Evolutionary conservation across 2,888 invertebrate species (phyloP), one percentile per base, ranked within the genome.

Genomic region (Venustoraphidia nigricollis): DNA sequence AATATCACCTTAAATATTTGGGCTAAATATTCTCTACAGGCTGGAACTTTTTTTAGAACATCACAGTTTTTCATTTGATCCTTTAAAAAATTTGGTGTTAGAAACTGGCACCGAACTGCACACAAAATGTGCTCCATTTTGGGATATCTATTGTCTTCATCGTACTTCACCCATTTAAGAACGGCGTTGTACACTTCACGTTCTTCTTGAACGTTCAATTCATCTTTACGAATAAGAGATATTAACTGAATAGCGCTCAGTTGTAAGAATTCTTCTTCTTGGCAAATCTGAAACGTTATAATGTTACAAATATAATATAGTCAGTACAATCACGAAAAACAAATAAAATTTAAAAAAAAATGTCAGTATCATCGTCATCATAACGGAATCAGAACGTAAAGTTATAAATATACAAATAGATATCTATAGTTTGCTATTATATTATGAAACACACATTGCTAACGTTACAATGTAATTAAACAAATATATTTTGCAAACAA

Each of bases 41-140:
- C 88, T 3, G 91, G 91, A 40, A 85, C 83, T 63, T 89, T 90
- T 61, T 83, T 83, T 41, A 94, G 71, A 10, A 93, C 81, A 51
- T 85, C 83, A 65, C 93, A 94, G 59, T 87, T 86, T 59, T 82
- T 85, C 79, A 94, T 86, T 69, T 94, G 92, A 54, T 92, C 88
- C 56, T 87, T 83, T 43, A 94, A 74, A 66, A 93, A 94, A 60
- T 79, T 83, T 6, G 94, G 93, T 36, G 93, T 89, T 38, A 94
- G 75, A 68, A 88, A 91, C 65, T 93, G 92, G 62, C 93, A 92
- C 1, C 94, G 77, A 3, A 94, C 93, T 1, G 89, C 90, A 56
- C 82, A 83, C 43, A 94, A 66, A 56, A 94, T 88, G 56, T 82
- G 81, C 58, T 91, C 87, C 83, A 94, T 87, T 60, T 89, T 87